Conservation (phyloP, 2,113 vertebrate genomes). For the Austrofundulus limnaeus region DNA sequence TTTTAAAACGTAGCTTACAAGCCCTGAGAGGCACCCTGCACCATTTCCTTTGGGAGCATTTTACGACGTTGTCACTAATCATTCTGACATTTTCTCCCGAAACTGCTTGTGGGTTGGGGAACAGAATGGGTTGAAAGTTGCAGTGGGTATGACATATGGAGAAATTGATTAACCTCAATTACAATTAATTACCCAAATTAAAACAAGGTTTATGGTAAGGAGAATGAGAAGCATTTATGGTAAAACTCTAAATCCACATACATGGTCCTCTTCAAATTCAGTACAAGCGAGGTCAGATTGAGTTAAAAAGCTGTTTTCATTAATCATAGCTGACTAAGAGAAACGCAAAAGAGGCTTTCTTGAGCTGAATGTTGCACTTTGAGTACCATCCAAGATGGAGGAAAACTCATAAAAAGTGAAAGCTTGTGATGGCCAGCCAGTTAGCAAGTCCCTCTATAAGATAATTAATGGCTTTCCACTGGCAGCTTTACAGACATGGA, state of each 20-base stretch:
- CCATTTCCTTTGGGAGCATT: constrained; percentile 37
- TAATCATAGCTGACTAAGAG: constrained; percentile 40
- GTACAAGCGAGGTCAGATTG: constrained; percentile 27
- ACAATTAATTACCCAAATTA: constrained; percentile 38
- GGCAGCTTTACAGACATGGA: constrained; percentile 66
- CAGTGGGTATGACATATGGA: constrained; percentile 52
- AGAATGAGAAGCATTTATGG: constrained; percentile 28
- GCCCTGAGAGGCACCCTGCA: constrained; percentile 34
- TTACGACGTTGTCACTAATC: constrained; percentile 57
- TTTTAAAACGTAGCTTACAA: constrained; percentile 34
- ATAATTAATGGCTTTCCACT: constrained; percentile 75
- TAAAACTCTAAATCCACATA: constrained; percentile 22
- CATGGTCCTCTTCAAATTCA: constrained; percentile 27
- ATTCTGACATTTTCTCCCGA: constrained; percentile 46
- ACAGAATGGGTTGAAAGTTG: constrained; percentile 31
- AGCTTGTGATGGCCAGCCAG: constrained; percentile 64
- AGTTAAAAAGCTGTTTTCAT: constrained; percentile 52
- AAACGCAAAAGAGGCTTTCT: constrained; percentile 37
- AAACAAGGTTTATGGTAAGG: constrained; percentile 24
- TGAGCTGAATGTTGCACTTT: constrained; percentile 53
- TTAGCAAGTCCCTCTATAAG: constrained; percentile 65
- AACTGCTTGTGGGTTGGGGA: constrained; percentile 26
- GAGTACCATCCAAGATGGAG: constrained; percentile 37
- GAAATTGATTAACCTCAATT: constrained; percentile 43
- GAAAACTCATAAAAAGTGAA: constrained; percentile 72